These are phyloP conservation scores for Diplosoma virens DNA, from an alignment of 23 tunicate genomes.

Conservation along the genomic window DNA sequence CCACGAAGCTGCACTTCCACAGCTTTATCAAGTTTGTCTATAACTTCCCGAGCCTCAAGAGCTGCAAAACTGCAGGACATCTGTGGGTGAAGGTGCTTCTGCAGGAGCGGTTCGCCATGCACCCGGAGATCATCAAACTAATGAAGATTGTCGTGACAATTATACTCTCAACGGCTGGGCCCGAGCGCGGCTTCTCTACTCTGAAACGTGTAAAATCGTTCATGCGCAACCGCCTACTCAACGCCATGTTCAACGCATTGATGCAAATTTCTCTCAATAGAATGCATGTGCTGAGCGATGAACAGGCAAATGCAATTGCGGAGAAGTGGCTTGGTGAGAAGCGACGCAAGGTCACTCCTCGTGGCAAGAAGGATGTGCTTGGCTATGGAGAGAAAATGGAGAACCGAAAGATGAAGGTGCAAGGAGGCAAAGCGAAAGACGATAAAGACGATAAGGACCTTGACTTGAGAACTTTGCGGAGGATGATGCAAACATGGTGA, in stretches of 20 bases:
- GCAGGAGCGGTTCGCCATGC: background rate
- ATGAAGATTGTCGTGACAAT: too few relatives aligned
- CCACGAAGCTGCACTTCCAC: background rate
- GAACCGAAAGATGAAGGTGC: too few relatives aligned
- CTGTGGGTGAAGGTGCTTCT: background rate
- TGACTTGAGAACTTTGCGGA: background rate
- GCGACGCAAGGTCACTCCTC: background rate
- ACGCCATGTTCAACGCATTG: background rate
- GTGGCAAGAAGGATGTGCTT: background rate
- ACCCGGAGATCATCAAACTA: background rate
- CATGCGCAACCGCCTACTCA: background rate
- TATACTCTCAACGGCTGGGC: too few relatives aligned
- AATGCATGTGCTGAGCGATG: too few relatives aligned
- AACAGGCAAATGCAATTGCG: too few relatives aligned
- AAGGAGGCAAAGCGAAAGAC: background rate
- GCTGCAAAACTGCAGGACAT: background rate
- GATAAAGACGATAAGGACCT: background rate
- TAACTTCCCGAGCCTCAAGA: background rate
- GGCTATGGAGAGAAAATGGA: background rate
- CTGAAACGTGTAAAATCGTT: background rate
- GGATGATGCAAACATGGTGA: background rate
- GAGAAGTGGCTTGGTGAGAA: background rate
- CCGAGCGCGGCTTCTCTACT: background rate
- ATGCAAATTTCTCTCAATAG: background rate
- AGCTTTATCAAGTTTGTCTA: background rate